Percentiles rank a stretch among this genome's conserved stretches.
Evolutionary conservation across 2,888 invertebrate genomes (phyloP).

Genomic region (Eupithecia subumbrata): DNA sequence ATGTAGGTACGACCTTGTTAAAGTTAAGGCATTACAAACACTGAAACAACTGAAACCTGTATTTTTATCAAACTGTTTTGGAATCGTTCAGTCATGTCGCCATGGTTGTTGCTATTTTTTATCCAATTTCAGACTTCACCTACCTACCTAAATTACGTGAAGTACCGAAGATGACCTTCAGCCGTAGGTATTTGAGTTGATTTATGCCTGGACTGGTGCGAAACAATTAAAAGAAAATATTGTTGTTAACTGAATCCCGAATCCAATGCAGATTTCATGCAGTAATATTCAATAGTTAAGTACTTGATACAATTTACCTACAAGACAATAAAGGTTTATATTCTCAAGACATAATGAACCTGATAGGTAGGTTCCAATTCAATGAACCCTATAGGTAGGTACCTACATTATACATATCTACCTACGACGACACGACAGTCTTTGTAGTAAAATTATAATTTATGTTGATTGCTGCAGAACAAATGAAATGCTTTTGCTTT

Average conservation of each 20-base stretch:
- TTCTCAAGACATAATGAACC: background rate
- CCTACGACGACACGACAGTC: background rate
- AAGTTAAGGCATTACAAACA: background rate
- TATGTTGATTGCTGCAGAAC: background rate
- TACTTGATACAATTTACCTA: background rate
- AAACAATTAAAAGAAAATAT: slow-evolving; percentile 3
- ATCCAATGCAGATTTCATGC: background rate
- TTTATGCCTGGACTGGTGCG: background rate
- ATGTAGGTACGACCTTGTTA: background rate
- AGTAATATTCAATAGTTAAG: background rate
- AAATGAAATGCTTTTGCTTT: no score
- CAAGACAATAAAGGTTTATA: background rate
- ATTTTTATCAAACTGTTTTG: background rate
- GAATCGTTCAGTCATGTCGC: background rate
- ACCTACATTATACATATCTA: background rate
- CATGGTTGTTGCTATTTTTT: background rate
- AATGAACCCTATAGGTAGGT: background rate
- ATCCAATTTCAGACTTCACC: background rate
- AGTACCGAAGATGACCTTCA: background rate
- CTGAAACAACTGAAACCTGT: background rate
- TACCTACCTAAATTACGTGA: no score
- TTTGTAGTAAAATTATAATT: background rate
- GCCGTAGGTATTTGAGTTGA: background rate
- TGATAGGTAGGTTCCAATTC: background rate
- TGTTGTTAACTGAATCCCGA: background rate